Evolutionary conservation across 1,140 invertebrate genomes (phyloP), one percentile per base, ranked within the genome.

Genomic region (Polyergus mexicanus): DNA sequence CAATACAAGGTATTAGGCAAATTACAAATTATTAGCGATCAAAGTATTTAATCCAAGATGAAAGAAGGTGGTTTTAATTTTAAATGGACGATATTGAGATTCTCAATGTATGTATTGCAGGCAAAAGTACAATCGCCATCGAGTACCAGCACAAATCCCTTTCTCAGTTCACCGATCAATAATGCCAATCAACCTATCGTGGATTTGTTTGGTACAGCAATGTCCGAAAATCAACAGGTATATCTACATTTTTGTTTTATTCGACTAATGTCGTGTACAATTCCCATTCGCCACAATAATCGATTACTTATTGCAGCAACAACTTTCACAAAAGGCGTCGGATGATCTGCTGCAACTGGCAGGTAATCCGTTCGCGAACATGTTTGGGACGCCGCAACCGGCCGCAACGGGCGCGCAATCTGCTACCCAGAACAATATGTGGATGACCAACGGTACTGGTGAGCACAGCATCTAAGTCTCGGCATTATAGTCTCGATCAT

Each of bases 331-430:
- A 51, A 98, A 97, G 95, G 97, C 98, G 32, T 98, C 98, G 8
- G 98, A 99, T 92, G 98, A 99, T 95, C 95, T 99, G 83, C 96
- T 99, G 51, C 97, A 98, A 92, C 95, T 99, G 87, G 97, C 94
- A 58, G 96, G 96, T 65, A 99, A 99, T 96, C 98, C 98, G 32
- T 99, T 99, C 94, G 97, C 98, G 47, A 98, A 98, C 92, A 98
- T 98, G 95, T 98, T 98, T 93, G 96, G 96, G 66, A 95, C 94
- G 58, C 94, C 95, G 51, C 94, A 95, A 84, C 81, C 94, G 51
- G 90, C 90, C 51, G 86, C 94, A 62, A 88, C 93, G 44, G 89
- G 91, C 38, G 86, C 92, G 32, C 88, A 88, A 81, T 93, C 95
- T 83, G 92, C 95, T 81, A 92, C 94, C 8, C 93, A 94, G 88